Evolutionary conservation across 2,888 invertebrate species (phyloP), one percentile per base, ranked within the genome.

Genomic region (Microctonus brassicae): DNA sequence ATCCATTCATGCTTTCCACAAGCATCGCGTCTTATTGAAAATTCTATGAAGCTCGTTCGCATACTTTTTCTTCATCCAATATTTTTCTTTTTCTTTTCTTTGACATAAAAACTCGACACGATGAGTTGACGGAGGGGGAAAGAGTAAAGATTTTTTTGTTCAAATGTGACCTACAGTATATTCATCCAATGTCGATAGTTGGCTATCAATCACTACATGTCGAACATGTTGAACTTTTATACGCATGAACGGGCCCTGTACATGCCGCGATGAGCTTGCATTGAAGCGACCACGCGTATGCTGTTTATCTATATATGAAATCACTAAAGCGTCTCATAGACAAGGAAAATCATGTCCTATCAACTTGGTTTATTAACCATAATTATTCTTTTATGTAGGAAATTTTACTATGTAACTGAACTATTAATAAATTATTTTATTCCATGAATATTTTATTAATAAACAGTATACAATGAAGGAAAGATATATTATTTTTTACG

Each of bases 21-120:
- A 42, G 29, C 57, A 58, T 60, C 77, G 29, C 78, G 74, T 81
- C 83, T 83, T 83, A 83, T 83, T 83, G 83, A 83, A 83, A 83
- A 83, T 83, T 83, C 83, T 83, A 82, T 82, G 78, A 81, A 80
- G 80, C 82, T 78, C 81, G 29, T 81, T 81, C 81, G 62, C 62
- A 72, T 72, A 76, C 73, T 79, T 78, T 76, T 79, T 79, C 72
- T 70, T 72, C 69, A 75, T 74, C 74, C 77, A 75, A 72, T 77
- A 80, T 79, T 80, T 80, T 78, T 42, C 3, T 11, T 7, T 5
- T 29, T 29, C n/a, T n/a, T n/a, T n/a, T n/a, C n/a, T n/a, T n/a
- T n/a, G n/a, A n/a, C n/a, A n/a, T n/a, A n/a, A n/a, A 7, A 29
- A 29, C 29, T 29, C 29, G 29, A 29, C 29, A 7, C 29, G 29